These are phyloP conservation scores for Odontocolon sp. DNA, from an alignment of 2,888 invertebrate species.

Conservation along the genomic window DNA sequence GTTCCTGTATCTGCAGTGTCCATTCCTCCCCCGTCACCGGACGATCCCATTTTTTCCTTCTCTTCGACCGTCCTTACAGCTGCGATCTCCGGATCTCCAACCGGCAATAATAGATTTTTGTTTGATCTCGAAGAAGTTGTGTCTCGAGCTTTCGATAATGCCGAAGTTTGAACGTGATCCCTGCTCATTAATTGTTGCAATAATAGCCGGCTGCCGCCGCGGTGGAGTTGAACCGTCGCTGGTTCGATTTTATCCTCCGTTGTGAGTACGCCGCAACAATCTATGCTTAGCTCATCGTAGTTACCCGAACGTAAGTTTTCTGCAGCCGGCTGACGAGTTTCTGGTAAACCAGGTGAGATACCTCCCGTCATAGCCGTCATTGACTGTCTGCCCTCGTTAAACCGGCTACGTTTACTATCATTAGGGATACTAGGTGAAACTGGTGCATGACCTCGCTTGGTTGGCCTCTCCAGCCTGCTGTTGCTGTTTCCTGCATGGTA, in stretches of 20 bases:
- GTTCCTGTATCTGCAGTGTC: slow-evolving; percentile 63
- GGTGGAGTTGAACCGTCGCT: slow-evolving; percentile 37
- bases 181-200: slow-evolving; percentile 83
- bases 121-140: slow-evolving; percentile 34
- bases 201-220: slow-evolving; percentile 79
- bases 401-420: slow-evolving; percentile 74
- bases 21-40: slow-evolving; percentile 81
- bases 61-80: slow-evolving; percentile 21
- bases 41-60: slow-evolving; percentile 80
- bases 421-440: slow-evolving; percentile 59
- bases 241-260: slow-evolving; percentile 60
- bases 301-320: slow-evolving; percentile 13
- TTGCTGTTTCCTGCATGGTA: slow-evolving; percentile 49
- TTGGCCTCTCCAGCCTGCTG: slow-evolving; percentile 65
- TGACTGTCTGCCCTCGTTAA: slow-evolving; percentile 61
- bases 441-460: slow-evolving; percentile 72
- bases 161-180: neutral
- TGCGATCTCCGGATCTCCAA: slow-evolving; percentile 14
- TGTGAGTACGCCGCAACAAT: slow-evolving; percentile 45
- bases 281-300: slow-evolving; percentile 51
- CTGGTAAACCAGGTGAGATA: slow-evolving; percentile 8
- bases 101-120: slow-evolving; percentile 35
- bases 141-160: slow-evolving; percentile 37
- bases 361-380: slow-evolving; percentile 27
- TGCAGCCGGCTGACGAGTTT: slow-evolving; percentile 1